Evolutionary conservation across 1,140 invertebrate species (phyloP), one percentile per base, ranked within the genome.

Genomic region (Ptiloglossa arizonensis): DNA sequence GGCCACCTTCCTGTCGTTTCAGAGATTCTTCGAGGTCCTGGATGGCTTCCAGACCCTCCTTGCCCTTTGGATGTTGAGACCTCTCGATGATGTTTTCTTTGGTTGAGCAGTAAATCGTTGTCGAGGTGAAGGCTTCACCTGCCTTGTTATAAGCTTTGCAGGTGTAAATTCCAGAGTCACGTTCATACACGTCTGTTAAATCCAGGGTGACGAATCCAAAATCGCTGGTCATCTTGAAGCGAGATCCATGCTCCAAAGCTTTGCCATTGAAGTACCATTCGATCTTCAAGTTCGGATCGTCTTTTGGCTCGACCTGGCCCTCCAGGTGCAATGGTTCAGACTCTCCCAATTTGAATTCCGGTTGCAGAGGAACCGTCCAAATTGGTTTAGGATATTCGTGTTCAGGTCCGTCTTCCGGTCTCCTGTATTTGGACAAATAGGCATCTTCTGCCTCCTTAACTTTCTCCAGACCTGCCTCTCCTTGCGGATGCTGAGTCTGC

Each of bases 191-290:
- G 89, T 98, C 97, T 57, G 95, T 97, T 54, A 98, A 91, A 90
- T 98, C 97, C 59, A 99, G 92, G 8, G 97, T 97, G 1, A 98
- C 97, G 89, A 97, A 98, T 72, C 98, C 98, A 90, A 99, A 98
- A 85, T 99, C 97, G 89, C 95, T 97, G 0, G 96, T 97, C 90
- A 97, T 95, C 89, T 97, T 98, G 89, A 97, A 98, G 69, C 97
- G 93, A 8, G 97, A 96, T 81, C 96, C 97, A 89, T 97, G 96
- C 82, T 97, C 96, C 27, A 98, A 91, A 41, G 95, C 93, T 93
- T 98, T 97, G 48, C 97, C 97, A 89, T 98, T 98, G 87, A 98
- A 97, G 91, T 97, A 98, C 97, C 97, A 98, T 93, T 98, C 97
- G 73, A 98, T 96, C 85, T 96, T 97, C n/a, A 98, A 93, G 88